Conservation (phyloP, 1,140 invertebrate species). For the Procambarus virginalis region DNA sequence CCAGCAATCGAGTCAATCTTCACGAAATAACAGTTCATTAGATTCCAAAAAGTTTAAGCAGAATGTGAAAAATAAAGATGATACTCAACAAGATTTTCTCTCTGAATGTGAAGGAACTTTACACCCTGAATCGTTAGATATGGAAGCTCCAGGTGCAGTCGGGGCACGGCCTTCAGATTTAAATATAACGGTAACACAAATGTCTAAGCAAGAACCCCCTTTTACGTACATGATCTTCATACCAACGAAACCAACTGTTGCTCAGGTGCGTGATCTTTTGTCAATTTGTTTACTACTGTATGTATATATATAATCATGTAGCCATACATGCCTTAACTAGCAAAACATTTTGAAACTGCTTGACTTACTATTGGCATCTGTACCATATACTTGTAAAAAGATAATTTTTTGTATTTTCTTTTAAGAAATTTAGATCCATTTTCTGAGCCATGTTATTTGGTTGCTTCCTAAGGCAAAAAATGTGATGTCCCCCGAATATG, state of each 20-base stretch:
- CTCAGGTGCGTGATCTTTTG: conserved; percentile 23
- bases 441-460: too few relatives aligned
- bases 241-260: background rate
- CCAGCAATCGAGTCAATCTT: background rate
- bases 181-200: background rate
- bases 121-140: background rate
- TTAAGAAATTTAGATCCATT: too few relatives aligned
- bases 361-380: too few relatives aligned
- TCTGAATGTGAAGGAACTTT: background rate
- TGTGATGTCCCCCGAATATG: too few relatives aligned
- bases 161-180: background rate
- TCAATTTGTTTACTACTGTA: background rate
- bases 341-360: too few relatives aligned
- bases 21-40: background rate
- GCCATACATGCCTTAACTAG: too few relatives aligned
- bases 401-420: too few relatives aligned
- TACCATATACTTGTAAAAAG: too few relatives aligned
- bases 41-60: background rate
- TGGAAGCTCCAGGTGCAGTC: background rate
- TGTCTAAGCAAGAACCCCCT: conserved; percentile 9
- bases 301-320: too few relatives aligned
- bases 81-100: background rate
- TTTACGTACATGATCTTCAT: conserved; percentile 41
- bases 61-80: background rate
- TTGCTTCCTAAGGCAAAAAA: too few relatives aligned